phyloP scores from a whole-genome alignment of 2,888 invertebrate genomes.

The Fragum fragum region DNA sequence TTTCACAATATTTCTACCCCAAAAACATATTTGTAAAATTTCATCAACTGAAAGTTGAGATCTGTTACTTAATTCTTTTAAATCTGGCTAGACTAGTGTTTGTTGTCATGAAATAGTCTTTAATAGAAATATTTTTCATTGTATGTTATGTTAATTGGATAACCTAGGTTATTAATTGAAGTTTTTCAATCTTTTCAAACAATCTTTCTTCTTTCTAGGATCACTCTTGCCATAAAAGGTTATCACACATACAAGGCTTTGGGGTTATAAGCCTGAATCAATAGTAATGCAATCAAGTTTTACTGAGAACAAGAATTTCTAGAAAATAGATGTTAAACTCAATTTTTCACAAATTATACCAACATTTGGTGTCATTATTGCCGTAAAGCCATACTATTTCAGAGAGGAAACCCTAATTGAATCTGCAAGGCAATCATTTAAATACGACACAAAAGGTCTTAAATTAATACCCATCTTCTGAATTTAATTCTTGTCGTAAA shows the following conservation, averaged over 20 bases:
- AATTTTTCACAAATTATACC: constrained; percentile 11
- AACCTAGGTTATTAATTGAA: no score
- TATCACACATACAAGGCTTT: neutral
- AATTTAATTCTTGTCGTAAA: neutral
- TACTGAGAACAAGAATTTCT: neutral
- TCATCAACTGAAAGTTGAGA: no score
- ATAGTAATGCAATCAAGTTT: neutral
- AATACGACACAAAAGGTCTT: constrained; percentile 2
- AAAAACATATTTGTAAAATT: no score
- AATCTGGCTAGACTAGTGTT: no score
- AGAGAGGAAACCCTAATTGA: neutral
- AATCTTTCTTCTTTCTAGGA: neutral
- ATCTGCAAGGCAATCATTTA: constrained; percentile 9
- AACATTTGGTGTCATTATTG: constrained; percentile 10
- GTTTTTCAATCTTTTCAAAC: no score
- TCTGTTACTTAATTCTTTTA: no score
- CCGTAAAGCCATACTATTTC: neutral
- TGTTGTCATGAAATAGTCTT: no score
- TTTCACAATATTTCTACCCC: no score
- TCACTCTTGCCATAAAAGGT: no score
- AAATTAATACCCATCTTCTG: constrained; percentile 12
- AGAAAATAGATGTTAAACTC: constrained; percentile 15
- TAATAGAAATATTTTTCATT: no score
- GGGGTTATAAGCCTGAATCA: neutral
- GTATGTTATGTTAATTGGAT: no score